These are phyloP conservation scores for Meloidogyne exigua DNA, from an alignment of 1,140 invertebrate genomes.

Conservation along the genomic window DNA sequence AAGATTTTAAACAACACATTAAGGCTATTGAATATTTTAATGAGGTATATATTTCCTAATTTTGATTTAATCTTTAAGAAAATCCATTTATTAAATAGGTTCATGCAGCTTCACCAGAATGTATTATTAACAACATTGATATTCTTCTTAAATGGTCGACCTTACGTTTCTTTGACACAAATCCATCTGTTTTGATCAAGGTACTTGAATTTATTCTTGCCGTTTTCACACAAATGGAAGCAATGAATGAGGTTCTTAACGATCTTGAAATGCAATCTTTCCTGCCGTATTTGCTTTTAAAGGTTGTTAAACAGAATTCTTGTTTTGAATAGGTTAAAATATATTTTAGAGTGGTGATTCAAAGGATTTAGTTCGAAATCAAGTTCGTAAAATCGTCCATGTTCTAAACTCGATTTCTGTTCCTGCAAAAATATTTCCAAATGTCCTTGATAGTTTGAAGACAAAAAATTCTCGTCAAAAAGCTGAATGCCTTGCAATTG, in stretches of 20 bases:
- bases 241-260: conserved; percentile 78
- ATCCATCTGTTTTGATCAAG: conserved; percentile 90
- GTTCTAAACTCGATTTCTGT: conserved; percentile 82
- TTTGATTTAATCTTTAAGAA: no score
- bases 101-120: conserved; percentile 74
- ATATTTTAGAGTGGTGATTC: conserved; percentile 80
- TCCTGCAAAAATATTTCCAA: conserved; percentile 82
- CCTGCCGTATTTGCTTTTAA: conserved; percentile 86
- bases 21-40: conserved; percentile 87
- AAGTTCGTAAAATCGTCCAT: conserved; percentile 80
- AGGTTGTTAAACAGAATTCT: conserved; percentile 68
- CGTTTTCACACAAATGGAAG: conserved; percentile 78
- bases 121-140: conserved; percentile 85
- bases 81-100: no score
- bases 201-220: conserved; percentile 83
- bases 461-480: conserved; percentile 88
- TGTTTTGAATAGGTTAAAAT: conserved; percentile 10
- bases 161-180: conserved; percentile 92
- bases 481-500: conserved; percentile 88
- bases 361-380: conserved; percentile 86
- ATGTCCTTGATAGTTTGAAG: conserved; percentile 88
- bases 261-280: conserved; percentile 89
- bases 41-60: conserved; percentile 70
- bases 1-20: conserved; percentile 91
- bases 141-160: conserved; percentile 93